phyloP scores from a whole-genome alignment of 1,140 invertebrate species.

The Panagrolaimus sp. region DNA sequence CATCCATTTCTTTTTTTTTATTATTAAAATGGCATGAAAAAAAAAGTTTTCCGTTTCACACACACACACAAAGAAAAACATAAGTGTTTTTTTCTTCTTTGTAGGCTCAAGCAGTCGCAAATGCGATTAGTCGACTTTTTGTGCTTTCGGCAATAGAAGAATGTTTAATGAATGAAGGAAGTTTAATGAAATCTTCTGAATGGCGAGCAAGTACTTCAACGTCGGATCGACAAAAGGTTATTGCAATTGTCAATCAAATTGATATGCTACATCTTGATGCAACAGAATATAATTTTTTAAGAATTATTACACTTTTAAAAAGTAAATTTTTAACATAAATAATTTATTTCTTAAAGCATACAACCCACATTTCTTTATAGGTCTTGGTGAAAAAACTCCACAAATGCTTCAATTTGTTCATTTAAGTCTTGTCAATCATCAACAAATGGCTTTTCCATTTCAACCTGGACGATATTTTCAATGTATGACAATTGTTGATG shows the following conservation, averaged over 20 bases:
- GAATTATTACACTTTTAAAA: slow-evolving; percentile 7
- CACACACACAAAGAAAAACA: slow-evolving; percentile 1
- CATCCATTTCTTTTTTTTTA: too few relatives aligned
- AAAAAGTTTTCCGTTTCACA: too few relatives aligned
- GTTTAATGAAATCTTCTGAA: too few relatives aligned
- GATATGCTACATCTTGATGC: slow-evolving; percentile 2
- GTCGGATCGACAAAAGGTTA: background rate
- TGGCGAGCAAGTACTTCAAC: too few relatives aligned
- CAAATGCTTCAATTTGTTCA: slow-evolving; percentile 14
- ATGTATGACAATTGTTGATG: background rate
- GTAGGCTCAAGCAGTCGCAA: slow-evolving; percentile 1
- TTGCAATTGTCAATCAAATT: background rate
- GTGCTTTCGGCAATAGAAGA: slow-evolving; percentile 3
- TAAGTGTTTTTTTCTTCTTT: background rate
- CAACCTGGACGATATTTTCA: background rate
- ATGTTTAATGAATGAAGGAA: too few relatives aligned
- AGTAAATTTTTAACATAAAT: background rate
- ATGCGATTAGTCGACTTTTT: slow-evolving; percentile 4
- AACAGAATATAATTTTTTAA: slow-evolving; percentile 5
- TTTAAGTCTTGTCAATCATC: slow-evolving; percentile 8
- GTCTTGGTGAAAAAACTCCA: background rate
- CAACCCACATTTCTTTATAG: background rate
- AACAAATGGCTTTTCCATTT: background rate
- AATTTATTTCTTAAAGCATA: background rate
- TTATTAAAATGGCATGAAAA: too few relatives aligned